A percentile compares a stretch with the other conserved stretches of the same genome.
Evolutionary conservation across 2,888 invertebrate species (phyloP).

Genomic region (Amphipoea lucens): DNA sequence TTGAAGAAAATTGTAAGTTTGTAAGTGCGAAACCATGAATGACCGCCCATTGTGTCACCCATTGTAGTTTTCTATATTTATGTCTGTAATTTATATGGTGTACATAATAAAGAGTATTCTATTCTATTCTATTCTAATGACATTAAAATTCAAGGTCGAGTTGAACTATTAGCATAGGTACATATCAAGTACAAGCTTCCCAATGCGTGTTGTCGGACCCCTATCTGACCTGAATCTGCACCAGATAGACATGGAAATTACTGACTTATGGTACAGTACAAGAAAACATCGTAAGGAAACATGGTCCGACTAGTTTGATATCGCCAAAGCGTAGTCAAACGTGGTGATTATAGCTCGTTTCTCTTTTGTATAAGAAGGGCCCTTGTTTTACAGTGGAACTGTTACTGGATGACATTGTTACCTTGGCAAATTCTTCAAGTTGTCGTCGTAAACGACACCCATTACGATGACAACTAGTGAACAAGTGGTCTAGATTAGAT

Average conservation of each 20-base stretch:
- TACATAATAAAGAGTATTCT: no score
- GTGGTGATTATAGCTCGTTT: background rate
- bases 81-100: no score
- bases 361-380: background rate
- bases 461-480: no score
- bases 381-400: background rate
- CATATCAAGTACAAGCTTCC: background rate
- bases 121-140: no score
- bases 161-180: background rate
- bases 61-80: no score
- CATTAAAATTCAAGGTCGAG: conserved; percentile 17
- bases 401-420: background rate
- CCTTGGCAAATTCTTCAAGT: background rate
- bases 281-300: background rate
- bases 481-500: background rate
- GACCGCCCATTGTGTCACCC: no score
- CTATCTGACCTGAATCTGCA: background rate
- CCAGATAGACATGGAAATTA: background rate
- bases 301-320: background rate
- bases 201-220: no score
- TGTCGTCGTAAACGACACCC: background rate
- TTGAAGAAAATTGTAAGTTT: background rate
- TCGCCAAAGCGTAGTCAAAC: background rate
- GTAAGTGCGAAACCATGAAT: background rate
- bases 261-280: background rate